phyloP scores from a whole-genome alignment of 1,140 invertebrate genomes.

The Semibalanus balanoides region DNA sequence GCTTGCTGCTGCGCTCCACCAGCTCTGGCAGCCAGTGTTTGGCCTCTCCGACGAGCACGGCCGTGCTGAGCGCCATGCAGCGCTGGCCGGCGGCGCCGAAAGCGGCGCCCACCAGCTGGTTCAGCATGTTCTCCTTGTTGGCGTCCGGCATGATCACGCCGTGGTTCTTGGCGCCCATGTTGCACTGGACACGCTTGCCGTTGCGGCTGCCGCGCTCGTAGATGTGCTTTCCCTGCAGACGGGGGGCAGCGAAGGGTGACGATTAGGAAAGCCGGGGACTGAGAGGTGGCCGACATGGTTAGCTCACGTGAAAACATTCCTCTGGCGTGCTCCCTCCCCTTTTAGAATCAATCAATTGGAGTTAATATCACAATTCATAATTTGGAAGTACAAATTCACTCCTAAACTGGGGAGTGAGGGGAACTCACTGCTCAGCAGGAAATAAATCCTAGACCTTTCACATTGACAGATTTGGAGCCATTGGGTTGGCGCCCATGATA shows the following conservation, averaged over 20 bases:
- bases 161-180: slow-evolving; percentile 99
- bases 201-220: slow-evolving; percentile 75
- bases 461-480: no score
- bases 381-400: no score
- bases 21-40: slow-evolving; percentile 89
- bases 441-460: no score
- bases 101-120: slow-evolving; percentile 85
- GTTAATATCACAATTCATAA: no score
- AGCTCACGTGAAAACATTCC: no score
- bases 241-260: slow-evolving; percentile 34
- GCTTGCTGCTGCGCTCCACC: slow-evolving; percentile 63
- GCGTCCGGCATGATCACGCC: slow-evolving; percentile 93
- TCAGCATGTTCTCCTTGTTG: slow-evolving; percentile 90
- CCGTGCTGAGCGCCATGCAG: slow-evolving; percentile 97
- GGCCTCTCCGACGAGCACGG: slow-evolving; percentile 89
- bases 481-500: no score
- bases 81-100: slow-evolving; percentile 63
- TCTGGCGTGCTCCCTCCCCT: no score
- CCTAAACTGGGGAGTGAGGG: no score
- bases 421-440: no score
- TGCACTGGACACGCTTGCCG: slow-evolving; percentile 94
- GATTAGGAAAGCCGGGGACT: no score
- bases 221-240: slow-evolving; percentile 86
- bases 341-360: no score
- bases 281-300: no score